These are phyloP conservation scores for Carterocephalus palaemon DNA, from an alignment of 2,888 invertebrate genomes.

Conservation along the genomic window DNA sequence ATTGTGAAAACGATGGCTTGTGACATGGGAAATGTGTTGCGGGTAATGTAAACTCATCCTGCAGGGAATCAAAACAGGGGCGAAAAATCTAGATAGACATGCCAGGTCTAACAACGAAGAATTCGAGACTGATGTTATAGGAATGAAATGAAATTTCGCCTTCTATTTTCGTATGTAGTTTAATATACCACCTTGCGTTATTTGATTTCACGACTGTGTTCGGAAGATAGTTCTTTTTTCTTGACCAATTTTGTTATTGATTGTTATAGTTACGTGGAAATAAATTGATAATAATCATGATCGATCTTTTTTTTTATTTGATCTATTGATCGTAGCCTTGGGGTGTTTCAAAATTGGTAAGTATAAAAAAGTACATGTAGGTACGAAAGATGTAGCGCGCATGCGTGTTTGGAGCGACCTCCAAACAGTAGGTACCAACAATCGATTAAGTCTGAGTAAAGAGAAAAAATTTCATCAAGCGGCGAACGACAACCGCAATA, in stretches of 20 bases:
- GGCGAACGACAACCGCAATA: slow-evolving; percentile 56
- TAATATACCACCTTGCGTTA: slow-evolving; percentile 37
- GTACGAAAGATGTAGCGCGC: slow-evolving; percentile 42
- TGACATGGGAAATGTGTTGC: slow-evolving; percentile 9
- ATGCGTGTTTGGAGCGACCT: slow-evolving; percentile 47
- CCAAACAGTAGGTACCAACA: slow-evolving; percentile 38
- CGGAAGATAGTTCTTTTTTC: slow-evolving; percentile 35
- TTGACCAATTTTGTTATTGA: slow-evolving; percentile 49
- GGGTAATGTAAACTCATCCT: not conserved
- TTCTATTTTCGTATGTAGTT: slow-evolving; percentile 67
- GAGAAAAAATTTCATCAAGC: slow-evolving; percentile 44
- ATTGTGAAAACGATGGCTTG: slow-evolving; percentile 15
- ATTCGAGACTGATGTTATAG: slow-evolving; percentile 68
- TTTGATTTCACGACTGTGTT: slow-evolving; percentile 26
- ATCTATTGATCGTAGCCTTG: slow-evolving; percentile 50
- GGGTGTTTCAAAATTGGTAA: slow-evolving; percentile 32
- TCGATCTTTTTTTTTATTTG: slow-evolving; percentile 38
- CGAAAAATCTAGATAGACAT: slow-evolving; percentile 34
- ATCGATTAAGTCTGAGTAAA: slow-evolving; percentile 60
- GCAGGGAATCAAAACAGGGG: slow-evolving; percentile 18
- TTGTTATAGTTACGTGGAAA: slow-evolving; percentile 52
- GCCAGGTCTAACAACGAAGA: slow-evolving; percentile 54
- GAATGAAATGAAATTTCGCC: slow-evolving; percentile 64
- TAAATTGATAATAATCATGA: slow-evolving; percentile 54
- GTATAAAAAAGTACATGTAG: slow-evolving; percentile 35